Evolutionary conservation across 1,140 invertebrate species (phyloP), one percentile per base, ranked within the genome.

Genomic region (Drosophila ohnishii): DNA sequence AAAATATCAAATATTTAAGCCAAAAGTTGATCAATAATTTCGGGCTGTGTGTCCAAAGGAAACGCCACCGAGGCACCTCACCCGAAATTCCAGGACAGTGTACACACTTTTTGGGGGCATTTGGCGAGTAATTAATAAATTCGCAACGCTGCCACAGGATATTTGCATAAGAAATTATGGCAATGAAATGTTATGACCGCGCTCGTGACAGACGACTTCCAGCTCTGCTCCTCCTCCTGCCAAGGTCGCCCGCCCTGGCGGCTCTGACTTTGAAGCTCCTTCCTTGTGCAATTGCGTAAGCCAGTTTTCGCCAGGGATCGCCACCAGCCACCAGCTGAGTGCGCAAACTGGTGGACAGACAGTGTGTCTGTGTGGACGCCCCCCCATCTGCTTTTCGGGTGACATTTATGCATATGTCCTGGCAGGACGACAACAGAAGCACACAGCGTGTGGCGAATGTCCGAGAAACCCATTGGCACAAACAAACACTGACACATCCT

Each of bases 111-210:
- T 53, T 19, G 22, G 55, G 53, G 65, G 69, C 76, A 78, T 83
- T 83, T 84, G 80, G 62, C 75, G 72, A 83, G 76, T 89, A 88
- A 89, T 88, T 87, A 88, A 89, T 89, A 88, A 88, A 89, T 89
- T 88, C 85, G 85, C 50, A 78, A 78, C 75, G 77, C 86, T 85
- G 85, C 89, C 85, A 79, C 77, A 80, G 89, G 89, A 87, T 90
- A 90, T 90, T 90, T 90, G 89, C 89, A 90, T 90, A 90, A 90
- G 85, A 89, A 82, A 87, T 87, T 82, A 90, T 80, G 85, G 84
- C 88, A 90, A 89, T 84, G 76, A 89, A 84, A 90, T 89, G 85
- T 90, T 90, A 87, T 89, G 89, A 90, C 72, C 69, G 80, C 78
- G 32, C 47, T 69, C 62, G 57, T 87, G 83, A 87, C 83, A 78